Conservation (phyloP, 2,113 vertebrate genomes). For the Scatophagus argus region DNA sequence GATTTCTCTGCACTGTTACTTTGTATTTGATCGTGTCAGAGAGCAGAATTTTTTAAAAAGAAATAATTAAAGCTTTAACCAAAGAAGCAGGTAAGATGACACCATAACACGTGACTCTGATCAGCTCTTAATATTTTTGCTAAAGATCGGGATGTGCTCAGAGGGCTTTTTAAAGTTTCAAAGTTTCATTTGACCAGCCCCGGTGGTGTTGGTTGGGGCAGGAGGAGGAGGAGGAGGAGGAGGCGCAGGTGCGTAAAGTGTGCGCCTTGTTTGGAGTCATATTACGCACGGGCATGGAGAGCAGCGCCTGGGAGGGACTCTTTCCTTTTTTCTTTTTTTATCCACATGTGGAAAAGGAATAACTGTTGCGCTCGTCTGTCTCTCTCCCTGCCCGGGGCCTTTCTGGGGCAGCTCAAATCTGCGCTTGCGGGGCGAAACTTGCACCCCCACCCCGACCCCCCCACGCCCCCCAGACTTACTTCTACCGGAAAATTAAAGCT, state of each 20-base stretch:
- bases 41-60: too few species aligned
- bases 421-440: slow-evolving; percentile 34
- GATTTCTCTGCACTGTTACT: not conserved
- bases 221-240: slow-evolving; percentile 6
- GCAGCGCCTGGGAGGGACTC: slow-evolving; percentile 63
- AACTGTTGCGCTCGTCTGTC: slow-evolving; percentile 1
- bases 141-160: not conserved
- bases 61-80: not conserved
- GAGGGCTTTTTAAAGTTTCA: not conserved
- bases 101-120: not conserved
- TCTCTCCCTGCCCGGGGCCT: slow-evolving; percentile 9
- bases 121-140: not conserved
- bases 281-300: slow-evolving; percentile 56
- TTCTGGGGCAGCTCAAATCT: slow-evolving; percentile 15
- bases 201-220: not conserved
- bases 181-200: not conserved
- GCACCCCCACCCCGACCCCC: too few species aligned
- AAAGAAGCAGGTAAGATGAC: not conserved
- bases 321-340: too few species aligned
- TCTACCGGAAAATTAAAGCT: not conserved
- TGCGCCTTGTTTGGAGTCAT: slow-evolving; percentile 49
- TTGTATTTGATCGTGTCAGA: too few species aligned
- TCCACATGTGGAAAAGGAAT: slow-evolving; percentile 54
- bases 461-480: not conserved
- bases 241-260: slow-evolving; percentile 28